These are phyloP conservation scores for Sminthopsis crassicaudata DNA, from an alignment of 2,113 vertebrate species.

Conservation along the genomic window DNA sequence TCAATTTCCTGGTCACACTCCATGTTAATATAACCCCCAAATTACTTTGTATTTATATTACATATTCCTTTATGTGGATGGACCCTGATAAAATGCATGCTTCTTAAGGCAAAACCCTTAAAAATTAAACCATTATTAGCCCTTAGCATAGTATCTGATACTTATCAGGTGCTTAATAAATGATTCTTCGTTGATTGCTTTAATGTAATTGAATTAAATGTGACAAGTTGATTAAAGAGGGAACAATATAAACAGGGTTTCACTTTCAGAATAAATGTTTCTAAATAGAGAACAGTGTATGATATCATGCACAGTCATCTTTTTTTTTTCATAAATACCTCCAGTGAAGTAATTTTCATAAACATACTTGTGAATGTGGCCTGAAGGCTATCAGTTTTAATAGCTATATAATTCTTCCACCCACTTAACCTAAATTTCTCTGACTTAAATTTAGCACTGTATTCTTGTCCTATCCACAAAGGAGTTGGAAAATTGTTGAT, in stretches of 20 bases:
- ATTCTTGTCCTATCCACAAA: background rate
- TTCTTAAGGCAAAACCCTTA: background rate
- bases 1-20: background rate
- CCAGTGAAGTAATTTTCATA: background rate
- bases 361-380: background rate
- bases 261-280: background rate
- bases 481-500: background rate
- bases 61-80: background rate
- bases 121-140: background rate
- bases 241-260: background rate
- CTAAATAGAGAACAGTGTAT: background rate
- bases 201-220: background rate
- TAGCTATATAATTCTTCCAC: conserved; percentile 18
- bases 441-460: conserved; percentile 6
- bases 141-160: background rate
- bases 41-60: background rate
- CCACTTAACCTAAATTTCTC: conserved; percentile 32
- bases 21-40: background rate
- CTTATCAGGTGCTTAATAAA: background rate
- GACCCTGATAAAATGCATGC: background rate
- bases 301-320: background rate
- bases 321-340: background rate
- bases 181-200: background rate
- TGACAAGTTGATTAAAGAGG: background rate
- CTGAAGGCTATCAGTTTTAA: background rate